Base-by-base conservation (phyloP, 1,140 invertebrate species). In the Plodia interpunctella region DNA sequence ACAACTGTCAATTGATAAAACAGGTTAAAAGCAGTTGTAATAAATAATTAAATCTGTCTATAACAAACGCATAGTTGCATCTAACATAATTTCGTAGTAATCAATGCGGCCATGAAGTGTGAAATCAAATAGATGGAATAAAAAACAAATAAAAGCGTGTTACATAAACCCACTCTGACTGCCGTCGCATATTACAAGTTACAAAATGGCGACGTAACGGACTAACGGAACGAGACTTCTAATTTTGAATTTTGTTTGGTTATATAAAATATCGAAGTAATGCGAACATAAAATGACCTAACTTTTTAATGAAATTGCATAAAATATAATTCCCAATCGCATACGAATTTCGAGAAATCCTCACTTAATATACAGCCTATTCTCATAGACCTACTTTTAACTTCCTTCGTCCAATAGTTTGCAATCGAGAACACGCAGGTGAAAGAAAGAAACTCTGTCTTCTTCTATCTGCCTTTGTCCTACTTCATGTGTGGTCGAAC, bases 41-140 rank as follows among this genome's bases (percentile, higher is more conserved):
- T 2, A 44, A 44, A 44, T 44, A 44, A 44, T 44, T 44, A 44
- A 44, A 44, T 44, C 38, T 44, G 9, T 44, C 38, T 1, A 44
- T 15, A 44, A 5, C 13, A 44, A 38, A 44, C 38, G 15, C 38
- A 32, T 32, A 44, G 38, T 44, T 44, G 38, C 38, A 44, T 44
- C 38, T 44, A 44, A 44, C 13, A 44, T 44, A 44, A 44, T 44
- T 44, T 44, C 38, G 13, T 44, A 44, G 13, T n/a, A 44, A 44
- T 44, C 38, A 38, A 11, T 10, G n/a, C 5, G n/a, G 38, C 38
- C 38, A 17, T 44, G 38, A 44, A 71, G 72, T 77, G 78, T 81
- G 75, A 80, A 81, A 81, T 83, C 74, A 78, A 75, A 73, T 76
- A 65, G 66, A 71, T 69, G 64, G 72, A 73, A 79, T 59, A 62